Conservation (phyloP, 1,140 invertebrate genomes). For the Euglossa dilemma region DNA sequence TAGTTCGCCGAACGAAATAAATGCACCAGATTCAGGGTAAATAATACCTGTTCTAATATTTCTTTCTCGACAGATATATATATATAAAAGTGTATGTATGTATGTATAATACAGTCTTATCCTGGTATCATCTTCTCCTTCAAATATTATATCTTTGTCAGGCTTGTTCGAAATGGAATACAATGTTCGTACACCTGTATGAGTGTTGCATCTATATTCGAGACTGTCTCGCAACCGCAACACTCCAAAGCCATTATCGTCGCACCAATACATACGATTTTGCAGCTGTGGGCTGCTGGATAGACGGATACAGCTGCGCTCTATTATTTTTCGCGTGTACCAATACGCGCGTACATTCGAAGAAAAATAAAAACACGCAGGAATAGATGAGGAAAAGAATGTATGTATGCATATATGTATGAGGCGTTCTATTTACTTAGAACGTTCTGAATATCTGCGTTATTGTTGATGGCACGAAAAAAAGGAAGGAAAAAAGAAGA, state of each 20-base stretch:
- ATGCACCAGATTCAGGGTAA: too few relatives aligned
- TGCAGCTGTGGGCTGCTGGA: neutral
- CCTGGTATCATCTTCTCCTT: conserved; percentile 31
- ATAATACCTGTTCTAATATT: too few relatives aligned
- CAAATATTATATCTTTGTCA: conserved; percentile 24
- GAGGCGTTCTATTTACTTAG: too few relatives aligned
- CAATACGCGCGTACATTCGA: conserved; percentile 8
- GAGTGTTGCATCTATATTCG: conserved; percentile 18
- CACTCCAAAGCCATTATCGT: conserved; percentile 78
- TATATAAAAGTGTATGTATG: too few relatives aligned
- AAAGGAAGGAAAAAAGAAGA: too few relatives aligned
- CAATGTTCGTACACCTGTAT: conserved; percentile 24
- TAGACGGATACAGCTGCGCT: conserved; percentile 23
- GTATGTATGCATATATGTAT: neutral
- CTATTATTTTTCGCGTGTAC: conserved; percentile 26
- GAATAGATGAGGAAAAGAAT: neutral
- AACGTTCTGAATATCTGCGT: too few relatives aligned
- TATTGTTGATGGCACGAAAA: too few relatives aligned
- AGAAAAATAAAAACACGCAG: conserved; percentile 1
- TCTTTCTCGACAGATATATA: too few relatives aligned
- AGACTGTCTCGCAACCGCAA: conserved; percentile 65
- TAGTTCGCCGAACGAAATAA: too few relatives aligned
- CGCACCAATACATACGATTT: conserved; percentile 49
- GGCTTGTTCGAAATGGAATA: conserved; percentile 22
- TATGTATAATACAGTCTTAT: neutral